phyloP scores from a whole-genome alignment of 2,888 invertebrate genomes.

The Zele albiditarsus region DNA sequence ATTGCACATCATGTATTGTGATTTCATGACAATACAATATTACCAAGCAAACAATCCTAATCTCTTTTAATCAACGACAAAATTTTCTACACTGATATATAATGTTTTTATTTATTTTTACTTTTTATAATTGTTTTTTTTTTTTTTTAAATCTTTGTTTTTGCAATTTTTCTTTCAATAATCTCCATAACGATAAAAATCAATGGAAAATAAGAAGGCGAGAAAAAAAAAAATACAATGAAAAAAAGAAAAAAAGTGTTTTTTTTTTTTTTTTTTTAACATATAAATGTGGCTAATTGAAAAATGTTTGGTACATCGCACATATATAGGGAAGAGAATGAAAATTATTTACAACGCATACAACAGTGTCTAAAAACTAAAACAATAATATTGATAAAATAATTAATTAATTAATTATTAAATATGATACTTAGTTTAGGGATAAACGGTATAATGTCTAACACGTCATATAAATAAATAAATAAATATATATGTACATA shows the following conservation, averaged over 20 bases:
- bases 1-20: not conserved
- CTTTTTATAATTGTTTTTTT: no score
- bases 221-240: not conserved
- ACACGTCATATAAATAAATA: not conserved
- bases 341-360: slow-evolving; percentile 62
- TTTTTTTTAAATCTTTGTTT: not conserved
- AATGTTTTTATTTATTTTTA: not conserved
- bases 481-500: not conserved
- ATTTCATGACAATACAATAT: not conserved
- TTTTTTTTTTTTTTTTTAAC: not conserved
- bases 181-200: not conserved
- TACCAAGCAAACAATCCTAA: not conserved
- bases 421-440: slow-evolving; percentile 5
- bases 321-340: slow-evolving; percentile 41
- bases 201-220: not conserved
- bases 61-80: slow-evolving; percentile 1
- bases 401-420: slow-evolving; percentile 32
- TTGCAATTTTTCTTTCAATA: not conserved
- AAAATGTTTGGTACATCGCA: slow-evolving; percentile 47
- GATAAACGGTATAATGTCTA: slow-evolving; percentile 5
- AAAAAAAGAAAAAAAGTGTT: no score
- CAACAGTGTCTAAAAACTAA: slow-evolving; percentile 46
- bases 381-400: slow-evolving; percentile 41
- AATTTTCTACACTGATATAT: not conserved
- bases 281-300: slow-evolving; percentile 38